A percentile compares a stretch with the other conserved stretches of the same genome.
Evolutionary conservation across 2,113 vertebrate genomes (phyloP).

Genomic region (Agelaius tricolor): DNA sequence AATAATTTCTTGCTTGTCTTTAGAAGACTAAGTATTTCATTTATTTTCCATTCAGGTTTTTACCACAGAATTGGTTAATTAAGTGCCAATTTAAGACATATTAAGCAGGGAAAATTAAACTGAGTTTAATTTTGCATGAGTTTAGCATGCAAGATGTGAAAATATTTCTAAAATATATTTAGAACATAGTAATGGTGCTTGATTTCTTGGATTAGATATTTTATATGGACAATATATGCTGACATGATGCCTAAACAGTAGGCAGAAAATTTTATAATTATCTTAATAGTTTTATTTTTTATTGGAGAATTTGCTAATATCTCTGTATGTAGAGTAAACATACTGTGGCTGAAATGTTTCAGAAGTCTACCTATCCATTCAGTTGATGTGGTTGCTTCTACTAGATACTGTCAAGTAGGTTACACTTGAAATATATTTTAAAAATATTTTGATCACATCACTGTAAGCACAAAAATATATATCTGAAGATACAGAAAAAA

Average conservation of each 20-base stretch:
- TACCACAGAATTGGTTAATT: not conserved
- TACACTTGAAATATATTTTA: not conserved
- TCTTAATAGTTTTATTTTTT: not conserved
- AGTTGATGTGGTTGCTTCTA: not conserved
- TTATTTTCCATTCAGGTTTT: not conserved
- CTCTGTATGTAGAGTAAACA: not conserved
- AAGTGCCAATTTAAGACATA: conserved; percentile 7
- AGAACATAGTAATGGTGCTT: not conserved
- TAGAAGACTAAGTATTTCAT: not conserved
- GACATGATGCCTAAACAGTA: not conserved
- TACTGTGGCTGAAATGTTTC: not conserved
- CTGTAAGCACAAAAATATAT: not conserved
- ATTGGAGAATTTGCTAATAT: not conserved
- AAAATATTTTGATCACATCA: not conserved
- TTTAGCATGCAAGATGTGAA: not conserved
- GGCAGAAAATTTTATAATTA: not conserved
- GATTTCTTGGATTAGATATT: not conserved
- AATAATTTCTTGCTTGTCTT: not conserved
- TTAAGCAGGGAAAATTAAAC: not conserved
- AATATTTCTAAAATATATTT: not conserved
- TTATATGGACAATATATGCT: not conserved
- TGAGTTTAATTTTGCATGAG: not conserved
- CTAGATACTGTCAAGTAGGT: not conserved
- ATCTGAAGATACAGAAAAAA: not conserved
- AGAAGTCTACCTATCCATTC: not conserved